Evolutionary conservation across 2,797 vertebrate genomes (phyloP).

Genomic region (Pantherophis vulpinus): DNA sequence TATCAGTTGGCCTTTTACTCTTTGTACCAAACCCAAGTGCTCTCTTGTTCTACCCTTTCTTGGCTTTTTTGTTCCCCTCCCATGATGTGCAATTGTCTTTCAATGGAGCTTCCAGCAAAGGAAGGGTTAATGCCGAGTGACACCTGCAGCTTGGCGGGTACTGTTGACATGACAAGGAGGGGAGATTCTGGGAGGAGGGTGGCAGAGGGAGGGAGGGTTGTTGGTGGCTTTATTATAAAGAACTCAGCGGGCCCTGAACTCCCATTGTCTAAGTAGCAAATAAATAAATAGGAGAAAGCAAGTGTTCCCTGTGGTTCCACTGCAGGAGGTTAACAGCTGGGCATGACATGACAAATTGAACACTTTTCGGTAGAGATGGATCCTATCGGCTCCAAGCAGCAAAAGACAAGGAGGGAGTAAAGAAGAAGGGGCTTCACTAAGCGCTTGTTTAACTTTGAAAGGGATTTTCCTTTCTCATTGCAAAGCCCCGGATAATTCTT

Average conservation of each 20-base stretch:
- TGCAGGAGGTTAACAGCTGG: conserved; percentile 83
- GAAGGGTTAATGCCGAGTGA: conserved; percentile 74
- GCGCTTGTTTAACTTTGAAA: conserved; percentile 26
- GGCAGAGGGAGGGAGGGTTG: conserved; percentile 55
- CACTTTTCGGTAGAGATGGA: conserved; percentile 71
- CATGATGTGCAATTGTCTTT: conserved; percentile 48
- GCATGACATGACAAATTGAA: conserved; percentile 86
- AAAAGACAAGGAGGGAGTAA: conserved; percentile 27
- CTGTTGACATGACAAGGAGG: conserved; percentile 62
- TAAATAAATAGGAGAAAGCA: conserved; percentile 85
- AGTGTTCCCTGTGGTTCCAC: conserved; percentile 78
- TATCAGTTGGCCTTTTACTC: conserved; percentile 54
- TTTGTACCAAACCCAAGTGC: conserved; percentile 54
- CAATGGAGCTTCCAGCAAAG: conserved; percentile 59
- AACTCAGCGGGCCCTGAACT: conserved; percentile 77
- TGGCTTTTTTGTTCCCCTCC: conserved; percentile 28
- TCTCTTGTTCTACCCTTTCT: conserved; percentile 36
- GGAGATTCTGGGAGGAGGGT: conserved; percentile 36
- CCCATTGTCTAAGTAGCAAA: conserved; percentile 81
- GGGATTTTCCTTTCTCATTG: background rate
- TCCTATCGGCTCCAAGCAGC: conserved; percentile 66
- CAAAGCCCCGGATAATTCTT: background rate
- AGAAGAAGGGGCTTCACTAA: conserved; percentile 9
- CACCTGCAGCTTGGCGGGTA: conserved; percentile 78
- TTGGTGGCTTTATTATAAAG: conserved; percentile 82